These are phyloP conservation scores for Neodontobutis hainanensis DNA, from an alignment of 2,113 vertebrate species.

Conservation along the genomic window DNA sequence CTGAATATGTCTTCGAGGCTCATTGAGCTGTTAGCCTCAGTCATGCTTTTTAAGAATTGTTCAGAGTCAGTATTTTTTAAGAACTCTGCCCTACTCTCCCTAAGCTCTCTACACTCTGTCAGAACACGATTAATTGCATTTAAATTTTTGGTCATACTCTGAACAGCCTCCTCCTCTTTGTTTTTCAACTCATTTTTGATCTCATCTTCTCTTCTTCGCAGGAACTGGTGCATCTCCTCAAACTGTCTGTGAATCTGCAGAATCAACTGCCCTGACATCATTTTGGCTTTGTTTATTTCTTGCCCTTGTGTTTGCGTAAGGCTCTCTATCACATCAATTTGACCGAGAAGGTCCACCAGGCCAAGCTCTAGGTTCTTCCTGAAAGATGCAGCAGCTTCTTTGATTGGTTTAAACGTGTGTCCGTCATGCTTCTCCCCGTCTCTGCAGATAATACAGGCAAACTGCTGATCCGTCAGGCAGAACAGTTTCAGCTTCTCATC, in stretches of 20 bases:
- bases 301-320: slow-evolving; percentile 34
- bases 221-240: slow-evolving; percentile 58
- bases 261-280: slow-evolving; percentile 40
- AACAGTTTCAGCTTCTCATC: slow-evolving; percentile 68
- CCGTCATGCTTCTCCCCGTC: slow-evolving; percentile 54
- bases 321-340: slow-evolving; percentile 16
- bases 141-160: slow-evolving; percentile 29
- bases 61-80: slow-evolving; percentile 31
- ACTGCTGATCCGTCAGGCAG: slow-evolving; percentile 63
- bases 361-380: slow-evolving; percentile 36
- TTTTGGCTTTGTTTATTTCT: slow-evolving; percentile 43
- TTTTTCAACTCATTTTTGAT: slow-evolving; percentile 32
- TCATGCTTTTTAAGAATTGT: slow-evolving; percentile 54
- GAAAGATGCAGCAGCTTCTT: slow-evolving; percentile 41
- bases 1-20: neutral
- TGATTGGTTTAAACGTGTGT: slow-evolving; percentile 63
- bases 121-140: slow-evolving; percentile 22
- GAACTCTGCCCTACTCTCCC: slow-evolving; percentile 4
- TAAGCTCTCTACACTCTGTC: slow-evolving; percentile 37
- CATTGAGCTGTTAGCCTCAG: neutral
- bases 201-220: slow-evolving; percentile 57
- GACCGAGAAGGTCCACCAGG: slow-evolving; percentile 8
- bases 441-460: slow-evolving; percentile 66
- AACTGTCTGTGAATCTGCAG: slow-evolving; percentile 49
- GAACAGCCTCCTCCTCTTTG: slow-evolving; percentile 15